Evolutionary conservation across 2,113 vertebrate species (phyloP).

Genomic region (Saimiri boliviensis): DNA sequence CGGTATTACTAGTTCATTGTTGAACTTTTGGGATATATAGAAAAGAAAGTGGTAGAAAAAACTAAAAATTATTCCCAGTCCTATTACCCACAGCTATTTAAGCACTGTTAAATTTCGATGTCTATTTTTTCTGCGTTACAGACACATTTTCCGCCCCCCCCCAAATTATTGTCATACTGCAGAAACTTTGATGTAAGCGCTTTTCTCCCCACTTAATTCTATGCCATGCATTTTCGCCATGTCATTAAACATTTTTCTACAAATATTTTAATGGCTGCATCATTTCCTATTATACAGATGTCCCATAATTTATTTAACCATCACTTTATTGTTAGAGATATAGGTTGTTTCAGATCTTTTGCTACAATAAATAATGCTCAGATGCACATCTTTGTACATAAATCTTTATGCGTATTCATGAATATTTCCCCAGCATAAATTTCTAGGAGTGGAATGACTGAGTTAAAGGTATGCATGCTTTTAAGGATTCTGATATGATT

Average conservation of each 20-base stretch:
- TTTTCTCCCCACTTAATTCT: neutral
- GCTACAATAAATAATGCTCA: conserved; percentile 46
- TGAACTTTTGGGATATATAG: conserved; percentile 9
- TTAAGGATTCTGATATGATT: neutral
- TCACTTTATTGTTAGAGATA: conserved; percentile 28
- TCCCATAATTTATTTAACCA: conserved; percentile 53
- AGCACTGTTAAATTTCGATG: conserved; percentile 24
- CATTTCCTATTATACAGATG: conserved; percentile 17
- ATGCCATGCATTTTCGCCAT: neutral
- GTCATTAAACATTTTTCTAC: conserved; percentile 40
- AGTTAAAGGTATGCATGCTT: neutral
- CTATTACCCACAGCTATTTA: neutral
- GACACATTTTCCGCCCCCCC: neutral
- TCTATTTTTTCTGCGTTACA: neutral
- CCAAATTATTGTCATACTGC: neutral
- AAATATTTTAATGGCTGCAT: conserved; percentile 48
- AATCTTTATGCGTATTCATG: conserved; percentile 50
- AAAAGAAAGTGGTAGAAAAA: conserved; percentile 41
- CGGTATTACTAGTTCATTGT: neutral
- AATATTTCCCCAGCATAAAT: conserved; percentile 43
- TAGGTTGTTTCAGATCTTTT: conserved; percentile 43
- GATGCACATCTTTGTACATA: conserved; percentile 25
- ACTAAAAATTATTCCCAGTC: neutral
- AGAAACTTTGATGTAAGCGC: neutral
- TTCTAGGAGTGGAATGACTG: conserved; percentile 18